Base-by-base conservation (phyloP, 2,888 invertebrate species). In the Exocentrus adspersus region DNA sequence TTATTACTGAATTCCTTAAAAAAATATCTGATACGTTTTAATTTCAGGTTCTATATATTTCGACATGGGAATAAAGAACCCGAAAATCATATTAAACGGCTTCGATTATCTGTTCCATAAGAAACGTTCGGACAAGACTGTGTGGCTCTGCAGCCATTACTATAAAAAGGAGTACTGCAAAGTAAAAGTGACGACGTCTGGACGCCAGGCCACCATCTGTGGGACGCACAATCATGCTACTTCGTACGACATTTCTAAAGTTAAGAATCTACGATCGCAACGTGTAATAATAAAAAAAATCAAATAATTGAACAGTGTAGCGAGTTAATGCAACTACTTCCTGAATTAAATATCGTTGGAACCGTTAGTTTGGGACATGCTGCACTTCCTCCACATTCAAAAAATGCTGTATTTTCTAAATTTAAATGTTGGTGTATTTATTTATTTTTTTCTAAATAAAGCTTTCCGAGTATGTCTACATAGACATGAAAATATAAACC, bases 51-150 rank as follows among this genome's bases (percentile, higher is more conserved):
- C 59, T 21, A 72, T 76, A 14, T 72, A 70, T 56, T 70, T 76
- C 41, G 63, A 66, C 12, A 65, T 67, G 20, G 75, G 71, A 20
- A 61, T 60, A 37, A 76, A 75, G 56, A 70, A 75, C 17, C 74
- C 77, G 5, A 75, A 74, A 67, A 70, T 78, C 46, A 71, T 78
- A 54, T 50, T 78, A 16, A 70, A 76, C 48, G 62, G 74, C 5
- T 69, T 72, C 56, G 71, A 69, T 5, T 77, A 68, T 53, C 61
- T 69, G 2, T 46, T 66, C 32, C 62, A 70, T 16, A 62, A 64
- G 46, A 62, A 64, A 30, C 59, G 54, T n/a, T 62, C 60, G 6
- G 61, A 65, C 37, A 67, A 57, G 16, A 58, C 62, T 5, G 52
- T 58, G 4, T 62, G 63, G 63, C 37, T 63, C 1, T 74, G 75